phyloP scores from a whole-genome alignment of 2,797 vertebrate genomes.

The Thripadectes ignobilis region DNA sequence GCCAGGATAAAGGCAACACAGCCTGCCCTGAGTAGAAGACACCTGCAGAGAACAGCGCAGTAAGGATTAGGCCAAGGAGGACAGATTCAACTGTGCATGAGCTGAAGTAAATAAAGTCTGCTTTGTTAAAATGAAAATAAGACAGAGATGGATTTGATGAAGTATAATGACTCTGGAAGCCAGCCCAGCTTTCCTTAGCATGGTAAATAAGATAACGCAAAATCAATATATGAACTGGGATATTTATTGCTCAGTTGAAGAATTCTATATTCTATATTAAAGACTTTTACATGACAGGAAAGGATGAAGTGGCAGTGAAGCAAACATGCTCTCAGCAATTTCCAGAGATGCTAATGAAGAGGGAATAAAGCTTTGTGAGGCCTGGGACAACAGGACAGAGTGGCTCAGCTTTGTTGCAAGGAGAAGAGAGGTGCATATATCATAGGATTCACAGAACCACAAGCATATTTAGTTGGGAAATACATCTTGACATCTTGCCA shows the following conservation, averaged over 20 bases:
- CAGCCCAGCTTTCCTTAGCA: neutral
- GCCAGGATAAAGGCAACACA: neutral
- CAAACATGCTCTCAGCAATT: neutral
- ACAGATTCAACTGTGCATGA: neutral
- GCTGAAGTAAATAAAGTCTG: neutral
- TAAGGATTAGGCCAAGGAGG: neutral
- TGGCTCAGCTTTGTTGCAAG: neutral
- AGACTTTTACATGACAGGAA: neutral
- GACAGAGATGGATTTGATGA: neutral
- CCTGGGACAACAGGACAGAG: neutral
- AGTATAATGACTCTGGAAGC: neutral
- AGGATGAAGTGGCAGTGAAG: neutral
- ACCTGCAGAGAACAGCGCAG: neutral
- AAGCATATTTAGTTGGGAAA: neutral
- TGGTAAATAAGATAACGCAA: neutral
- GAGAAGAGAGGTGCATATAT: neutral
- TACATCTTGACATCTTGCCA: neutral
- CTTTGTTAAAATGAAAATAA: conserved; percentile 17
- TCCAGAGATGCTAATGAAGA: neutral
- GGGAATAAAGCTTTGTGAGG: neutral
- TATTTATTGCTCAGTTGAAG: neutral
- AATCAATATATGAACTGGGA: neutral
- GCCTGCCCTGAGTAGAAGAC: neutral
- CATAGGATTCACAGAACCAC: neutral
- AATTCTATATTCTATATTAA: neutral